Percentiles rank a stretch among this genome's conserved stretches.
Conservation (phyloP, 1,140 invertebrate genomes). For the Scylla paramamosain region DNA sequence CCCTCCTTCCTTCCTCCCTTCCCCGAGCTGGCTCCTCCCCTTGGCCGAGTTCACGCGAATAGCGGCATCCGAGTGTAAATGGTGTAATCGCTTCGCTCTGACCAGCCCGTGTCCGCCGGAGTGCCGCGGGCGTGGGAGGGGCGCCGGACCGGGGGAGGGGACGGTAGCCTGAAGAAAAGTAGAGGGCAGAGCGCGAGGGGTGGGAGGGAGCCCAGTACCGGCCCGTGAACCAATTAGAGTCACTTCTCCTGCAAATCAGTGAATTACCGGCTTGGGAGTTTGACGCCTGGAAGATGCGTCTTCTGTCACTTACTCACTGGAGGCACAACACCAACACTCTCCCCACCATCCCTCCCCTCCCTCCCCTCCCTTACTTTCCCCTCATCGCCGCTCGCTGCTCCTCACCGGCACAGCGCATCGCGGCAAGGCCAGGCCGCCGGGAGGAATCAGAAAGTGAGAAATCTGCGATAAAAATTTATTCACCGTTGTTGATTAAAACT, state of each 20-base stretch:
- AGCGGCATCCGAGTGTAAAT: background rate
- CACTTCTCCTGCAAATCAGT: constrained; percentile 58
- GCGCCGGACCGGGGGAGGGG: background rate
- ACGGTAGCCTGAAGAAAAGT: background rate
- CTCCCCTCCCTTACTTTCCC: background rate
- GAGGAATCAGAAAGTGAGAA: background rate
- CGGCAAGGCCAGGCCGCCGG: too few species aligned
- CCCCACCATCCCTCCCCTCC: background rate
- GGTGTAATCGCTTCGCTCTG: constrained; percentile 6
- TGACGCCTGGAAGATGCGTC: background rate
- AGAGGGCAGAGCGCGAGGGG: constrained; percentile 5
- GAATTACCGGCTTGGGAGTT: constrained; percentile 27
- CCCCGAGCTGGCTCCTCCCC: background rate
- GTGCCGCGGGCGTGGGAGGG: background rate
- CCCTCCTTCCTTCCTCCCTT: background rate
- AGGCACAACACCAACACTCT: background rate
- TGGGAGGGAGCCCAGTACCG: background rate
- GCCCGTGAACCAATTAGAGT: constrained; percentile 55
- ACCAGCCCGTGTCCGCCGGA: background rate
- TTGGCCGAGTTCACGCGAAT: background rate
- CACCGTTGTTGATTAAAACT: constrained; percentile 59
- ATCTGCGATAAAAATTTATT: constrained; percentile 55
- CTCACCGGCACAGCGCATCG: background rate
- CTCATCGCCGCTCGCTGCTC: background rate
- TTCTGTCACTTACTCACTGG: background rate